These are phyloP conservation scores for Yponomeuta cagnagella DNA, from an alignment of 2,888 invertebrate genomes.

Conservation along the genomic window DNA sequence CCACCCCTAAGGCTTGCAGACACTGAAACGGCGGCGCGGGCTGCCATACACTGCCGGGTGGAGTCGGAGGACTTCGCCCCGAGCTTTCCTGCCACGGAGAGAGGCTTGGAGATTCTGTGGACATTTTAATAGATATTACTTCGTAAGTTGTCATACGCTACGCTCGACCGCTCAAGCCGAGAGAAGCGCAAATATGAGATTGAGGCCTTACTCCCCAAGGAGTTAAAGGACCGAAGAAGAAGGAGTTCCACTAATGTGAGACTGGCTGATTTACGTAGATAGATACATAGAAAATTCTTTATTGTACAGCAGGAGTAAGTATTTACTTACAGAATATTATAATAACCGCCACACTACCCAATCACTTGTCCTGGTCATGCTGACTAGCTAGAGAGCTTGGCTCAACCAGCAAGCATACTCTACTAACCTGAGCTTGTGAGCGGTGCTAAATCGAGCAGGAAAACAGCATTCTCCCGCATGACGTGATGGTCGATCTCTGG, in stretches of 20 bases:
- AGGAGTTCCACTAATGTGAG: too few relatives aligned
- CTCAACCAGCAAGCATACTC: too few relatives aligned
- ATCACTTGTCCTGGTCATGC: too few relatives aligned
- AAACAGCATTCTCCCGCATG: conserved; percentile 96
- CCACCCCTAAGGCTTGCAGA: conserved; percentile 52
- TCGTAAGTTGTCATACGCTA: not conserved
- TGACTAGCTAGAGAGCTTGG: too few relatives aligned
- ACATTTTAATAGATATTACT: not conserved
- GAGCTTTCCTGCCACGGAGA: conserved; percentile 35
- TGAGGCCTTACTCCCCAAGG: too few relatives aligned
- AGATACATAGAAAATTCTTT: too few relatives aligned
- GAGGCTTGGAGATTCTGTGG: not conserved
- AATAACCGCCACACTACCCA: too few relatives aligned
- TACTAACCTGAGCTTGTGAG: conserved; percentile 64
- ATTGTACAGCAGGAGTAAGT: too few relatives aligned
- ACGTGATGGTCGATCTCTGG: conserved; percentile 74
- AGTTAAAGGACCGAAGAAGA: too few relatives aligned
- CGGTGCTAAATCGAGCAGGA: conserved; percentile 91
- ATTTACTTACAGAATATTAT: too few relatives aligned
- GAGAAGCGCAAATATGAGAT: too few relatives aligned
- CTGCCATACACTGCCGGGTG: conserved; percentile 62
- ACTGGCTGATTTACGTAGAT: too few relatives aligned
- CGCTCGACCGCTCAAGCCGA: not conserved
- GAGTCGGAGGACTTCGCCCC: conserved; percentile 51
- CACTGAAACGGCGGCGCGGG: conserved; percentile 68